Conservation (phyloP, 2,888 invertebrate species). For the Sesamia inferens region DNA sequence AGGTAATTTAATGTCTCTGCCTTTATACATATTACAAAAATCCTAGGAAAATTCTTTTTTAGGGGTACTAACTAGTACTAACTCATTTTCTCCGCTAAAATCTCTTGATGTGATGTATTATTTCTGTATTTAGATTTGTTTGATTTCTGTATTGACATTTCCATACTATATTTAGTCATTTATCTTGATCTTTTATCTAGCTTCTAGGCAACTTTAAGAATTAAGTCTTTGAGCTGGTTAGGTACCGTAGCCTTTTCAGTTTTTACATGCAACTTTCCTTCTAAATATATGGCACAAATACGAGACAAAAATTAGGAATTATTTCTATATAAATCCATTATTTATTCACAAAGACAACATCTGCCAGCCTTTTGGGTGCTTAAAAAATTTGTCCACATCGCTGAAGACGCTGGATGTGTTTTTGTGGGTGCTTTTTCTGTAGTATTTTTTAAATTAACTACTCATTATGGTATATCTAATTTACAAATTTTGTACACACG, state of each 20-base stretch:
- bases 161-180: background rate
- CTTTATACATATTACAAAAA: background rate
- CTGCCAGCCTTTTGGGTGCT: too few species aligned
- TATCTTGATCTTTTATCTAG: background rate
- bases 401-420: too few species aligned
- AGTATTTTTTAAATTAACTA: too few species aligned
- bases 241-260: background rate
- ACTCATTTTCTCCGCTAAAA: background rate
- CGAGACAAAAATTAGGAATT: background rate
- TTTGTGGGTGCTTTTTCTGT: too few species aligned
- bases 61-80: too few species aligned
- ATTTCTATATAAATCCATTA: too few species aligned
- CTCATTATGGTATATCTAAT: too few species aligned
- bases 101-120: background rate
- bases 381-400: too few species aligned
- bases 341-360: too few species aligned
- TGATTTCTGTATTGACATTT: background rate
- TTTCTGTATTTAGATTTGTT: too few species aligned
- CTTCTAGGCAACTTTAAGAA: conserved; percentile 1
- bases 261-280: background rate
- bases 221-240: background rate
- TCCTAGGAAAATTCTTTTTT: background rate
- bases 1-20: too few species aligned
- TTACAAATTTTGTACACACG: too few species aligned
- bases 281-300: background rate